Evolutionary conservation across 2,113 vertebrate species (phyloP).

Genomic region (Cygnus atratus): DNA sequence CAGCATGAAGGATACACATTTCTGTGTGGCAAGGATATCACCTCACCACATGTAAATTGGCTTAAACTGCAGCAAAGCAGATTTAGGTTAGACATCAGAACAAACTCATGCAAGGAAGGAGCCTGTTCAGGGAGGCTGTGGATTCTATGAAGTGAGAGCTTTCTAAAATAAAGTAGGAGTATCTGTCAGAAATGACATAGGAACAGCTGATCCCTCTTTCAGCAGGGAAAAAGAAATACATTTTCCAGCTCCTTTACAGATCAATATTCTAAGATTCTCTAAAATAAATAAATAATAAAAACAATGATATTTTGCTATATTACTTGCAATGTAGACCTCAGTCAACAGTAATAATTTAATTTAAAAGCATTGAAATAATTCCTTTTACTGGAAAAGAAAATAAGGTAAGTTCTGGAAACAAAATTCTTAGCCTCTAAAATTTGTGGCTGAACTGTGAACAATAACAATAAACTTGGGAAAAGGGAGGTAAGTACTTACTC

Average conservation of each 20-base stretch:
- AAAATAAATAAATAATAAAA: background rate
- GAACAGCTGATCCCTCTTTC: background rate
- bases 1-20: background rate
- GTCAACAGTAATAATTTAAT: background rate
- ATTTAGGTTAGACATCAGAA: background rate
- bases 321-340: background rate
- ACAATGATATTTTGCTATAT: background rate
- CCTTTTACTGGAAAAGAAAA: background rate
- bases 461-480: background rate
- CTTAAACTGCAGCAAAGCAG: background rate
- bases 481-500: background rate
- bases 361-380: background rate
- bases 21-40: background rate
- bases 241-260: background rate
- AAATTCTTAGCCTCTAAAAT: background rate
- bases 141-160: background rate
- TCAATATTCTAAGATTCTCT: background rate
- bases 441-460: background rate
- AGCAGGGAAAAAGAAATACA: background rate
- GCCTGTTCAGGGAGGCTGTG: background rate
- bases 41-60: background rate
- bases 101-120: background rate
- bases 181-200: background rate
- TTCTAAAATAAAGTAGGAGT: background rate
- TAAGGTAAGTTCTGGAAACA: background rate